A percentile compares a stretch with the other conserved stretches of the same genome.
phyloP scores from a whole-genome alignment of 2,888 invertebrate species.

The Drosophila formosana region DNA sequence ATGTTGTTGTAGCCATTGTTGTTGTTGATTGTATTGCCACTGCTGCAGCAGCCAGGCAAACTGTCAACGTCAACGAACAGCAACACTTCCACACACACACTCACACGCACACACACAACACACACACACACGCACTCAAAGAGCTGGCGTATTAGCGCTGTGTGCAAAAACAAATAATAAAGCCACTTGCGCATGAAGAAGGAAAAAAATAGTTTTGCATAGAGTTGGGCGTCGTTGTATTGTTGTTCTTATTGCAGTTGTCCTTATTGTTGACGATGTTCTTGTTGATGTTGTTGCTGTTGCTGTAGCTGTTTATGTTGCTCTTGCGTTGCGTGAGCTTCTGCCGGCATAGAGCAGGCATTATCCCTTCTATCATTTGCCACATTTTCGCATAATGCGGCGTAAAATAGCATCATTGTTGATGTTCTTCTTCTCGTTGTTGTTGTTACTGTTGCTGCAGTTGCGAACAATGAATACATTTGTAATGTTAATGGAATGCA shows the following conservation, averaged over 20 bases:
- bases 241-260: constrained; percentile 33
- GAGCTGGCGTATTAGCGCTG: constrained; percentile 52
- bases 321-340: constrained; percentile 32
- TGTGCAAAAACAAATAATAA: constrained; percentile 73
- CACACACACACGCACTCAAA: constrained; percentile 6
- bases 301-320: constrained; percentile 6
- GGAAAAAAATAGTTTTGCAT: constrained; percentile 47
- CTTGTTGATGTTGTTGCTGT: constrained; percentile 8
- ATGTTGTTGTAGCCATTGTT: constrained; percentile 36
- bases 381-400: constrained; percentile 75
- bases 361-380: constrained; percentile 79
- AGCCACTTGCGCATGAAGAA: constrained; percentile 64
- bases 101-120: constrained; percentile 5
- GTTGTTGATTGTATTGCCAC: constrained; percentile 20
- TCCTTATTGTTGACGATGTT: constrained; percentile 10
- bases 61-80: constrained; percentile 50
- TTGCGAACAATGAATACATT: constrained; percentile 66
- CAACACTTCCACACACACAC: constrained; percentile 18
- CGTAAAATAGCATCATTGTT: constrained; percentile 66
- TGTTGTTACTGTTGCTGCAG: constrained; percentile 31
- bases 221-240: constrained; percentile 28
- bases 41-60: constrained; percentile 38
- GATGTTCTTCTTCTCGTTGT: constrained; percentile 39
- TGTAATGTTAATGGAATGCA: constrained; percentile 69
- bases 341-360: constrained; percentile 52